Evolutionary conservation across 2,797 vertebrate genomes (phyloP).

Genomic region (Rhynchotus rufescens): DNA sequence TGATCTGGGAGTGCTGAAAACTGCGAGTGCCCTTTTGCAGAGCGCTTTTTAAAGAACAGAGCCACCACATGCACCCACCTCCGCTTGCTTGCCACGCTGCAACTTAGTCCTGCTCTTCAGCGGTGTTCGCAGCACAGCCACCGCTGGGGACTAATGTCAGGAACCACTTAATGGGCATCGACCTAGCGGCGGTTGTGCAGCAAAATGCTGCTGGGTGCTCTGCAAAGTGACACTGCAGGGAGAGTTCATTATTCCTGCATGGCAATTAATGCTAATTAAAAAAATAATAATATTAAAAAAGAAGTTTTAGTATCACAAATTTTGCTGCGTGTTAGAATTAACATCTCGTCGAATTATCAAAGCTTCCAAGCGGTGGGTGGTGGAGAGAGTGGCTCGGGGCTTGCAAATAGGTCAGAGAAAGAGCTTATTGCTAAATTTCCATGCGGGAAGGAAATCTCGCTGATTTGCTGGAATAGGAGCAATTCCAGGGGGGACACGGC

Average conservation of each 20-base stretch:
- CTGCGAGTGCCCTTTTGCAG: not conserved
- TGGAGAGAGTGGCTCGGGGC: conserved; percentile 43
- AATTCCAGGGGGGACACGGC: not conserved
- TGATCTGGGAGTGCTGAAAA: not conserved
- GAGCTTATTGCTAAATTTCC: conserved; percentile 42
- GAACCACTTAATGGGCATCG: not conserved
- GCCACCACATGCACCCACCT: not conserved
- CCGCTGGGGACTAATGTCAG: not conserved
- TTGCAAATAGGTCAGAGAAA: conserved; percentile 69
- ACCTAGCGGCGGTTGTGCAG: not conserved
- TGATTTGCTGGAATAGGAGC: conserved; percentile 53
- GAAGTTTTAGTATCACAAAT: not conserved
- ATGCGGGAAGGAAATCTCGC: conserved; percentile 51
- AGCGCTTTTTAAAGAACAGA: not conserved
- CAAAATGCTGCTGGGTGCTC: conserved; percentile 9
- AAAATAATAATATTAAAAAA: not conserved
- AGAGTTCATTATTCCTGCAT: conserved; percentile 5
- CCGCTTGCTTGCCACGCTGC: not conserved
- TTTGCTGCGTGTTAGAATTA: conserved; percentile 51
- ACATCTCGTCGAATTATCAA: conserved; percentile 64
- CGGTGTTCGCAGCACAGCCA: not conserved
- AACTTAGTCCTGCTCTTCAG: not conserved
- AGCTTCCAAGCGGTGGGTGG: conserved; percentile 51
- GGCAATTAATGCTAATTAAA: conserved; percentile 40
- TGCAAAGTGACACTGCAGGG: not conserved